Conservation (phyloP, 2,113 vertebrate species). For the Lutjanus erythropterus region DNA sequence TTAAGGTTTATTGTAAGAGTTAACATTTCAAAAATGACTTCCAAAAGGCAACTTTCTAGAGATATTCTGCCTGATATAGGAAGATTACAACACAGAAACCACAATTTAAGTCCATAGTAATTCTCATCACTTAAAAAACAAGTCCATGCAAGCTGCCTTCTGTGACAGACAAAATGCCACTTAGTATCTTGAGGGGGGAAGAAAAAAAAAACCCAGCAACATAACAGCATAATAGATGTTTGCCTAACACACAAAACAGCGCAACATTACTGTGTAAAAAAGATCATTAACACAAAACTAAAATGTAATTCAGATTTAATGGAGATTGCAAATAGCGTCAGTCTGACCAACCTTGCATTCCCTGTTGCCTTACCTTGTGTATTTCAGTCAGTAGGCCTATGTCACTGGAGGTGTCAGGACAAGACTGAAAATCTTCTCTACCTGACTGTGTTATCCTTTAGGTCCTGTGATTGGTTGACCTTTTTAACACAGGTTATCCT, state of each 20-base stretch:
- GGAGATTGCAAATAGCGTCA: not conserved
- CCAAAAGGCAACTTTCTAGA: not conserved
- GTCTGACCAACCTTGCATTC: not conserved
- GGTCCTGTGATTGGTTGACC: conserved; percentile 61
- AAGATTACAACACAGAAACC: not conserved
- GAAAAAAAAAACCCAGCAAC: too few relatives aligned
- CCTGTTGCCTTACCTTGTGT: conserved; percentile 57
- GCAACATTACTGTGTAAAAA: not conserved
- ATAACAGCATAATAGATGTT: not conserved
- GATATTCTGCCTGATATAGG: not conserved
- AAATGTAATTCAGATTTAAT: not conserved
- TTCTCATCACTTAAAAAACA: not conserved
- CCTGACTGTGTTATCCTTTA: conserved; percentile 37
- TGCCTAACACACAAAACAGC: not conserved
- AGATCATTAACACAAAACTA: not conserved
- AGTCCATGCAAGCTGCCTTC: not conserved
- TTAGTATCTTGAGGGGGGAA: not conserved
- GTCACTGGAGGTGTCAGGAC: conserved; percentile 38
- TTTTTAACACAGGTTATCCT: conserved; percentile 69
- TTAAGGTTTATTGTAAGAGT: not conserved
- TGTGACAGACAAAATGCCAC: not conserved
- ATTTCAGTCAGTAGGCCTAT: conserved; percentile 46
- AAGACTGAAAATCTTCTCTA: conserved; percentile 51
- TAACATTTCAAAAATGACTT: not conserved
- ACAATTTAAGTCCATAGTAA: not conserved